These are phyloP conservation scores for Halcyon senegalensis DNA, from an alignment of 2,113 vertebrate species.

Conservation along the genomic window DNA sequence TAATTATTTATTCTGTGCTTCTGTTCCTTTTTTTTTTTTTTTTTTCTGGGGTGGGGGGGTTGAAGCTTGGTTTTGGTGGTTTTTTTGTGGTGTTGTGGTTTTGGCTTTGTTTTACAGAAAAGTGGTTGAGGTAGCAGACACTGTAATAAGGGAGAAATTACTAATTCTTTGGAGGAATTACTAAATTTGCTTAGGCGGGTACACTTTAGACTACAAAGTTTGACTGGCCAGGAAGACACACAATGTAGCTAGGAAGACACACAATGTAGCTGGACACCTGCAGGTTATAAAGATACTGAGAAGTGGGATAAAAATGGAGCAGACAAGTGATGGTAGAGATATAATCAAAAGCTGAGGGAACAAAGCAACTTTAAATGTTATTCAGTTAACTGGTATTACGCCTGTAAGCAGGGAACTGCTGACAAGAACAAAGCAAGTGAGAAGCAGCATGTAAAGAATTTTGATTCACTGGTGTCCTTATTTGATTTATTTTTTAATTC, in stretches of 20 bases:
- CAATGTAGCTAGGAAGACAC: not conserved
- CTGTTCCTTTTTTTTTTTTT: not conserved
- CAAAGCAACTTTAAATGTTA: not conserved
- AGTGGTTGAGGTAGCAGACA: not conserved
- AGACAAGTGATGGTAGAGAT: not conserved
- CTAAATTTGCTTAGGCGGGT: not conserved
- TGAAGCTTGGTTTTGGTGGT: not conserved
- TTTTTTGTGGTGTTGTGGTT: not conserved
- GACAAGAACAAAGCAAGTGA: not conserved
- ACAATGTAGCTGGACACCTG: not conserved
- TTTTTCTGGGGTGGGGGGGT: no score
- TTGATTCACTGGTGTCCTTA: not conserved
- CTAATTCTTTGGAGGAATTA: not conserved
- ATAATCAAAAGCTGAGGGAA: not conserved
- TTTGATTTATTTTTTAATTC: not conserved
- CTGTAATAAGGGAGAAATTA: not conserved
- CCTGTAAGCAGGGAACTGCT: not conserved
- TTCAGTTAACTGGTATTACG: not conserved
- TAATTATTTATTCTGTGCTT: not conserved
- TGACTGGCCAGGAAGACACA: fast-evolving
- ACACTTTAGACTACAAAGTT: not conserved
- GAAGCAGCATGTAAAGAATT: not conserved
- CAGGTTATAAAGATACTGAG: not conserved
- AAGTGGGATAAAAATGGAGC: not conserved
- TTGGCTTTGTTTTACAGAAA: not conserved